These are phyloP conservation scores for Drosophila leonis DNA, from an alignment of 2,888 invertebrate genomes.

Conservation along the genomic window DNA sequence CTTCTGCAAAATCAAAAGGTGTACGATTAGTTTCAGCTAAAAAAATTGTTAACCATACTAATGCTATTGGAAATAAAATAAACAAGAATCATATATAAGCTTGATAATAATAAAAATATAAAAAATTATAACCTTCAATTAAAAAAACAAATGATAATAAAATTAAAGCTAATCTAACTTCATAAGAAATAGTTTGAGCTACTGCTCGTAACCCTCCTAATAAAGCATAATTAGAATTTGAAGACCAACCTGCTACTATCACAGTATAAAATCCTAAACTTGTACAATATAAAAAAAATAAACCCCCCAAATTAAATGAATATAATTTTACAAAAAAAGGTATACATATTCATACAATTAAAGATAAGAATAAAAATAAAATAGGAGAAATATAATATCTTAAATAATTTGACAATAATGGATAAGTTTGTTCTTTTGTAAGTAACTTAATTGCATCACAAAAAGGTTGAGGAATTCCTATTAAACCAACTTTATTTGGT, in stretches of 20 bases:
- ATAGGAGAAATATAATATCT: constrained; percentile 88
- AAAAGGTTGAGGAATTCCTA: constrained; percentile 89
- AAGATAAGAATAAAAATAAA: constrained; percentile 83
- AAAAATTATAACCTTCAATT: constrained; percentile 87
- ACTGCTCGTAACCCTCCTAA: constrained; percentile 88
- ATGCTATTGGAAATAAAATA: not conserved
- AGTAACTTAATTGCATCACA: constrained; percentile 91
- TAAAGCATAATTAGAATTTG: constrained; percentile 91
- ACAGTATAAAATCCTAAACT: constrained; percentile 89
- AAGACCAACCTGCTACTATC: constrained; percentile 89
- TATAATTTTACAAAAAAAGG: constrained; percentile 87
- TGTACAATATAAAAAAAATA: constrained; percentile 89
- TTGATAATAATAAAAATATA: constrained; percentile 86
- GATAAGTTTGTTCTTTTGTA: constrained; percentile 88
- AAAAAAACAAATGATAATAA: constrained; percentile 88
- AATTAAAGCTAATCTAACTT: constrained; percentile 89
- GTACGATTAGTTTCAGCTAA: constrained; percentile 91
- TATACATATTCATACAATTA: constrained; percentile 87
- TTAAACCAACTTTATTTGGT: constrained; percentile 86
- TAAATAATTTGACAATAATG: constrained; percentile 87
- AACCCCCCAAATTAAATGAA: constrained; percentile 86
- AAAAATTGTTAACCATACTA: constrained; percentile 87
- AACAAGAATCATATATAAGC: constrained; percentile 66
- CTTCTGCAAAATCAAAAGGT: constrained; percentile 90
- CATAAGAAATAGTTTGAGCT: constrained; percentile 92